Evolutionary conservation across 1,140 invertebrate genomes (phyloP), one percentile per base, ranked within the genome.

Genomic region (Drosophila arizonae): DNA sequence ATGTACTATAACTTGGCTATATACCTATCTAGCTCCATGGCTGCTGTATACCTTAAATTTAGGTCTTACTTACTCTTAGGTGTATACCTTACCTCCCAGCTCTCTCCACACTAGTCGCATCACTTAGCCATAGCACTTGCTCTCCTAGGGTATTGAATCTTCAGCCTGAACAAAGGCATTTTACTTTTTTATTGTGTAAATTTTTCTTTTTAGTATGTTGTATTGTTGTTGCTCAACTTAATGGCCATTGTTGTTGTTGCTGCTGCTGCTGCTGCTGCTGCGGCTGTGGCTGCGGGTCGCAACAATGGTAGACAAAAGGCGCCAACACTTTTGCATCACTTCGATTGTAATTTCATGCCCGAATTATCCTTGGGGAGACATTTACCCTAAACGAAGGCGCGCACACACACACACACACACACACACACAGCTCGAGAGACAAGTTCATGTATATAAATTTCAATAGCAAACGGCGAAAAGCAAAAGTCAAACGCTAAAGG

Each of bases 301-400:
- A 71, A 73, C 74, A 76, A 76, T 71, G 63, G 75, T 75, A 77
- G 77, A 79, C 79, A 81, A 79, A 75, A 81, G 77, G 76, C 77
- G 66, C 66, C 75, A 80, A 80, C 77, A 75, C 77, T 77, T 77
- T 80, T 80, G 77, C 75, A 79, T 74, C 77, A 86, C 77, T 86
- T 86, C 82, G 82, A 86, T 86, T 86, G 82, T 86, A 86, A 86
- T 86, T 86, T 86, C 82, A 86, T 82, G 82, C 80, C 76, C 78
- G 82, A 86, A 86, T 86, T 86, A 86, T 86, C 82, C 82, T 86
- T 86, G 77, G 82, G 82, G 82, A 86, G 80, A 81, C 80, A 84
- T 84, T 79, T 73, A 72, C 76, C 76, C 77, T 80, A 80, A 80
- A 77, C 77, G 77, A 80, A 77, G 63, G 45, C 46, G 46, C 54